These are phyloP conservation scores for Amphiprion ocellaris DNA, from an alignment of 2,113 vertebrate genomes.

Conservation along the genomic window DNA sequence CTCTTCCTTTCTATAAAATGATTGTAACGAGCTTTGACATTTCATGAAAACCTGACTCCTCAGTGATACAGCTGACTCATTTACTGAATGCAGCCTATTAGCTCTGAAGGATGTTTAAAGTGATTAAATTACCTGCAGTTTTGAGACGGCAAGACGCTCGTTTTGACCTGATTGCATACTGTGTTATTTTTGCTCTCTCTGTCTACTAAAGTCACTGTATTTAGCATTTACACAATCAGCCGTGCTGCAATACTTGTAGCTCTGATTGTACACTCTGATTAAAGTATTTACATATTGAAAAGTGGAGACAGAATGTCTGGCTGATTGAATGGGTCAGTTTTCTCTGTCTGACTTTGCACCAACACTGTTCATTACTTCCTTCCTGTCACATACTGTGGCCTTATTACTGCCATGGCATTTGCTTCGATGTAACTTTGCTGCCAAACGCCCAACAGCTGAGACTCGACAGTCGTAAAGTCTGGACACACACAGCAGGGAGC, in stretches of 20 bases:
- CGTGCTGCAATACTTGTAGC: conserved; percentile 1
- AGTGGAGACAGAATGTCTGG: conserved; percentile 13
- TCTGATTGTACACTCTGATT: conserved; percentile 53
- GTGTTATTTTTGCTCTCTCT: conserved; percentile 32
- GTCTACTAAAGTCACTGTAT: conserved; percentile 27
- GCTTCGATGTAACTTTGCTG: conserved; percentile 27
- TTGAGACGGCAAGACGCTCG: neutral
- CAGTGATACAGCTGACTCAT: conserved; percentile 10
- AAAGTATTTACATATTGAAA: conserved; percentile 26
- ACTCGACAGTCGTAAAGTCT: neutral
- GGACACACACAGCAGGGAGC: conserved; percentile 28
- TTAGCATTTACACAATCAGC: conserved; percentile 42
- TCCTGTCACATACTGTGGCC: conserved; percentile 37
- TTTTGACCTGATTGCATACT: conserved; percentile 12
- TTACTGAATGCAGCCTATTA: conserved; percentile 14
- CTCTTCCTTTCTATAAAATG: conserved; percentile 8
- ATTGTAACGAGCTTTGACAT: neutral
- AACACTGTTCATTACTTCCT: conserved; percentile 42
- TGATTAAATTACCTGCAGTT: conserved; percentile 6
- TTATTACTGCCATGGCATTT: conserved; percentile 32
- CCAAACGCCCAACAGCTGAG: conserved; percentile 41
- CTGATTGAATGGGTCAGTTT: conserved; percentile 35
- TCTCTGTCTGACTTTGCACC: neutral
- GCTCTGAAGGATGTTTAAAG: conserved; percentile 1
- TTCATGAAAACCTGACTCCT: neutral